phyloP scores from a whole-genome alignment of 2,888 invertebrate species.

The Seira ritae region DNA sequence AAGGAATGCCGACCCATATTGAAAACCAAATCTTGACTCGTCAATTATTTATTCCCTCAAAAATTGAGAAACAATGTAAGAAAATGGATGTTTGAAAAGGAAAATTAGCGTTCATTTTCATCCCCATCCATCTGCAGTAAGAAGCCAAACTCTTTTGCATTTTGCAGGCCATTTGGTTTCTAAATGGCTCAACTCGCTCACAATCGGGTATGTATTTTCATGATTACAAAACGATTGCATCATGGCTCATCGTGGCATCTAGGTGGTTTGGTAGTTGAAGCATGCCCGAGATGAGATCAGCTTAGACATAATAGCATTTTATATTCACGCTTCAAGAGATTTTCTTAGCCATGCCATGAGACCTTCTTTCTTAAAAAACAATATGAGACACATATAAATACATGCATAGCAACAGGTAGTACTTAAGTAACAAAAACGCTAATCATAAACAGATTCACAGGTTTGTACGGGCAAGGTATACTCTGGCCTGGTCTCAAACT shows the following conservation, averaged over 20 bases:
- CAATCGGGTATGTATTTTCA: not conserved
- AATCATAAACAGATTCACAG: not conserved
- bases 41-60: too few relatives aligned
- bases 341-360: not conserved
- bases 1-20: too few relatives aligned
- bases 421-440: not conserved
- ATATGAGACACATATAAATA: not conserved
- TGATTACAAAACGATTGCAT: not conserved
- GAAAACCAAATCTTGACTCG: too few relatives aligned
- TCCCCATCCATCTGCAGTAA: not conserved
- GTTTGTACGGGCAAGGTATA: not conserved
- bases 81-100: not conserved
- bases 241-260: not conserved
- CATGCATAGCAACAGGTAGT: not conserved
- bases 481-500: not conserved
- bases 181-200: not conserved
- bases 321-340: not conserved
- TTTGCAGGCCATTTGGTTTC: not conserved
- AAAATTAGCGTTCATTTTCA: not conserved
- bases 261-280: too few relatives aligned
- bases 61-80: not conserved
- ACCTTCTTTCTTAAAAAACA: not conserved
- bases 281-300: not conserved
- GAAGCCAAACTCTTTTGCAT: not conserved
- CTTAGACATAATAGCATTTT: not conserved